A percentile compares a stretch with the other conserved stretches of the same genome.
phyloP scores from a whole-genome alignment of 1,140 invertebrate species.

The Tribolium madens region DNA sequence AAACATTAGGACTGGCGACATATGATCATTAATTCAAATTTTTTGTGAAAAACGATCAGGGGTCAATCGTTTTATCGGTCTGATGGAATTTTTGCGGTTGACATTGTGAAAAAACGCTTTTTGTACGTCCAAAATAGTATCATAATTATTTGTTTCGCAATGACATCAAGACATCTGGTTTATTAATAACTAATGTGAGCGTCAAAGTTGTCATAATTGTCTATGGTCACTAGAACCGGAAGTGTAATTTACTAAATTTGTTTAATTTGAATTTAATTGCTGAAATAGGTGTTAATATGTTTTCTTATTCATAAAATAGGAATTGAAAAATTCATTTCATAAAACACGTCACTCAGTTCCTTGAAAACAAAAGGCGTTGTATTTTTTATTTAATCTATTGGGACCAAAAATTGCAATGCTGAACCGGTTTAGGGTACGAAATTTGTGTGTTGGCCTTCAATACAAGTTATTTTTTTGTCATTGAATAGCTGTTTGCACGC shows the following conservation, averaged over 20 bases:
- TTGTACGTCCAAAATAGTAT: not conserved
- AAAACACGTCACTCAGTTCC: too few species aligned
- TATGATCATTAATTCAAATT: not conserved
- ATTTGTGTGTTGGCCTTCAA: not conserved
- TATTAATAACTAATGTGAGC: not conserved
- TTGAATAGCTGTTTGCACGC: not conserved
- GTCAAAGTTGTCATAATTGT: not conserved
- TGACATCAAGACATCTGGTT: not conserved
- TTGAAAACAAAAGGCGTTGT: too few species aligned
- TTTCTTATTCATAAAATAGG: not conserved
- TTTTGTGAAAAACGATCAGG: slow-evolving; percentile 1
- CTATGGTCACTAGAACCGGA: not conserved
- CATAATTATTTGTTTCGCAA: not conserved
- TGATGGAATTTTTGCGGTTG: not conserved
- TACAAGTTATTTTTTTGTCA: not conserved
- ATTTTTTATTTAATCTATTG: too few species aligned
- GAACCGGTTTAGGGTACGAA: not conserved
- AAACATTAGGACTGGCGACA: slow-evolving; percentile 17
- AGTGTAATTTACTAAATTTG: not conserved
- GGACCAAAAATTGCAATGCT: not conserved
- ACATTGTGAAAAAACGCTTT: not conserved
- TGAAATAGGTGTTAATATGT: not conserved
- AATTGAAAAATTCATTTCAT: too few species aligned
- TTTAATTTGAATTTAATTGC: not conserved
- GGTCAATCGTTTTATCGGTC: not conserved